Evolutionary conservation across 2,113 vertebrate species (phyloP).

Genomic region (Callopanchax toddi): DNA sequence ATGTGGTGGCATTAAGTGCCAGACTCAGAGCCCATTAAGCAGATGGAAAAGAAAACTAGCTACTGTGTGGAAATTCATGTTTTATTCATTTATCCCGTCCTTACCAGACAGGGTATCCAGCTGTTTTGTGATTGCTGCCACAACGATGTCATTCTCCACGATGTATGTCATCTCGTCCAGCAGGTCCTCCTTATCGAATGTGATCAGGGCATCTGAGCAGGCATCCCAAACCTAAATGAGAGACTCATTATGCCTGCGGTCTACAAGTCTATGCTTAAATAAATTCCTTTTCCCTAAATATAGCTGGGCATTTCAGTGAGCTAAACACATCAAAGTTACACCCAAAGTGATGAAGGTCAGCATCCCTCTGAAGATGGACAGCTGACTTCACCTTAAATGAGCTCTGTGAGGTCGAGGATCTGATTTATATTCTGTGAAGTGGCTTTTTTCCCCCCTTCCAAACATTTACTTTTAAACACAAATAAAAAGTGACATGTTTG

Average conservation of each 20-base stretch:
- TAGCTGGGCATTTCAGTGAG: slow-evolving; percentile 55
- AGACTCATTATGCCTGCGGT: slow-evolving; percentile 69
- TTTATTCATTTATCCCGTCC: slow-evolving; percentile 30
- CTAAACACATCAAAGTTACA: slow-evolving; percentile 77
- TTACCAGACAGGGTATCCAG: slow-evolving; percentile 89
- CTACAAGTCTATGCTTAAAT: slow-evolving; percentile 62
- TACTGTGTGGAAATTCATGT: slow-evolving; percentile 27
- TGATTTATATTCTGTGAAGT: slow-evolving; percentile 51
- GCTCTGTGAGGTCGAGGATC: slow-evolving; percentile 32
- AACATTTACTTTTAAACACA: slow-evolving; percentile 59
- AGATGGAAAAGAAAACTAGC: slow-evolving; percentile 52
- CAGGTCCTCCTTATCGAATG: slow-evolving; percentile 94
- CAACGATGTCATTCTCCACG: slow-evolving; percentile 93
- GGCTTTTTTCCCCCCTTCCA: slow-evolving; percentile 31
- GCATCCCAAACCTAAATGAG: slow-evolving; percentile 96
- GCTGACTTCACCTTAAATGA: slow-evolving; percentile 29
- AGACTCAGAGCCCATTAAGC: slow-evolving; percentile 44
- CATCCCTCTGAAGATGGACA: slow-evolving; percentile 25
- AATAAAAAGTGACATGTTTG: slow-evolving; percentile 69
- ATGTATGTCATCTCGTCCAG: slow-evolving; percentile 93
- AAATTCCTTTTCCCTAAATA: slow-evolving; percentile 66
- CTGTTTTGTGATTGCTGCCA: slow-evolving; percentile 90
- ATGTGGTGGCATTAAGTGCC: slow-evolving; percentile 62
- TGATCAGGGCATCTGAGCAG: slow-evolving; percentile 96
- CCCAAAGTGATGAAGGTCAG: slow-evolving; percentile 41